Conservation (phyloP, 1,140 invertebrate species). For the Atta texana region DNA sequence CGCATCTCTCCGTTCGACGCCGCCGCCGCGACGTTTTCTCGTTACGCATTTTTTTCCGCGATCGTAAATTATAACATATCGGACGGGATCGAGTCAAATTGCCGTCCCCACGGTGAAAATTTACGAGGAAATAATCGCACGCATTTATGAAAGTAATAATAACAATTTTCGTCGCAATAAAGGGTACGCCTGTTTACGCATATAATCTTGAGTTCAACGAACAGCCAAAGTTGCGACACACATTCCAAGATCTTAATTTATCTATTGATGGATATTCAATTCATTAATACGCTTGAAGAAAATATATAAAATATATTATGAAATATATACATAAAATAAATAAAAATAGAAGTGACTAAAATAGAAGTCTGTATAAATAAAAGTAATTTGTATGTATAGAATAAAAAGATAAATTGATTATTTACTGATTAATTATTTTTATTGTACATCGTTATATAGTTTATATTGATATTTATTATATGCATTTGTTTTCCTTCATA, state of each 20-base stretch:
- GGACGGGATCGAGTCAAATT: constrained; percentile 48
- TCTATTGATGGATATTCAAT: background rate
- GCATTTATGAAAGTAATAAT: constrained; percentile 63
- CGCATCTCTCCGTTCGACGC: constrained; percentile 9
- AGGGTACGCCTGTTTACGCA: constrained; percentile 35
- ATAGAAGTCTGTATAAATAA: background rate
- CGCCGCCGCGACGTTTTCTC: constrained; percentile 40
- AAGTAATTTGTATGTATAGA: background rate
- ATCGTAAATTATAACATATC: constrained; percentile 52
- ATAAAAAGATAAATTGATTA: background rate
- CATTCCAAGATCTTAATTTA: background rate
- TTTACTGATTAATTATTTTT: background rate
- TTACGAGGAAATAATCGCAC: constrained; percentile 52
- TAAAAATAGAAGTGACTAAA: background rate
- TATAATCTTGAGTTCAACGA: constrained; percentile 45
- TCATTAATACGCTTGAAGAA: background rate
- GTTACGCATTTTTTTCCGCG: constrained; percentile 55
- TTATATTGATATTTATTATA: background rate
- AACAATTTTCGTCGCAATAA: constrained; percentile 48
- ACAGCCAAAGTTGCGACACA: background rate
- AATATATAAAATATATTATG: background rate
- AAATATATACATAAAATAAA: background rate
- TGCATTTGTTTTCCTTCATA: no score
- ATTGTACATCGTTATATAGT: background rate
- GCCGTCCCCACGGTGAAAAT: constrained; percentile 45